Evolutionary conservation across 2,888 invertebrate genomes (phyloP), one percentile per base, ranked within the genome.

Genomic region (Cinara cedri): DNA sequence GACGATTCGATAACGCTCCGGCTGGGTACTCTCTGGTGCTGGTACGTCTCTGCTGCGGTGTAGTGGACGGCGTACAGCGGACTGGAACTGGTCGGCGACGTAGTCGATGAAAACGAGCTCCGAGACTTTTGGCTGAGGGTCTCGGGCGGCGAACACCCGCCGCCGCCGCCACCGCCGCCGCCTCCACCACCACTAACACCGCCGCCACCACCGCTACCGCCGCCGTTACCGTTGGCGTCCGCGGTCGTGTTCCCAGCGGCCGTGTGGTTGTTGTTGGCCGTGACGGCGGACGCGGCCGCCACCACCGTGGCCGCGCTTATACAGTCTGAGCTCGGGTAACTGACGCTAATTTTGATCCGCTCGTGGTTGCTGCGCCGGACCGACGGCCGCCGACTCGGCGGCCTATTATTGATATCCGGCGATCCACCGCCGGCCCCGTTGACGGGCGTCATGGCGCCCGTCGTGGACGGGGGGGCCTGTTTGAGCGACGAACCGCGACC

Each of bases 311-410:
- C 82, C 1, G 83, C 57, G 49, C 83, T 84, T 70, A 84, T 84
- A 83, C 92, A 92, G 83, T 94, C 93, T 81, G 90, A 91, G 74
- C 93, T 93, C 3, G 94, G 93, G 85, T 93, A 94, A 34, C 93
- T 93, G 0, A 94, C 93, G 82, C 93, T 93, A 84, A 94, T 94
- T 86, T 94, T 94, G 82, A 94, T 92, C 85, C 92, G 92, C 83
- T 94, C 94, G 84, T 91, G 92, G 46, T 81, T 82, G 51, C 72
- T 63, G 21, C 75, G 81, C 46, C 66, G 65, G n/a, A 81, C 82
- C 10, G 82, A 82, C 14, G 83, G 82, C 3, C 82, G 81, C 34
- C 82, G 82, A 9, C 81, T 83, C 60, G 88, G 87, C 81, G 88
- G 83, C 26, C 87, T 86, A 82, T 87, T 87, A 85, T 83, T 87